Evolutionary conservation across 2,888 invertebrate genomes (phyloP), one percentile per base, ranked within the genome.

Genomic region (Baccha elongata): DNA sequence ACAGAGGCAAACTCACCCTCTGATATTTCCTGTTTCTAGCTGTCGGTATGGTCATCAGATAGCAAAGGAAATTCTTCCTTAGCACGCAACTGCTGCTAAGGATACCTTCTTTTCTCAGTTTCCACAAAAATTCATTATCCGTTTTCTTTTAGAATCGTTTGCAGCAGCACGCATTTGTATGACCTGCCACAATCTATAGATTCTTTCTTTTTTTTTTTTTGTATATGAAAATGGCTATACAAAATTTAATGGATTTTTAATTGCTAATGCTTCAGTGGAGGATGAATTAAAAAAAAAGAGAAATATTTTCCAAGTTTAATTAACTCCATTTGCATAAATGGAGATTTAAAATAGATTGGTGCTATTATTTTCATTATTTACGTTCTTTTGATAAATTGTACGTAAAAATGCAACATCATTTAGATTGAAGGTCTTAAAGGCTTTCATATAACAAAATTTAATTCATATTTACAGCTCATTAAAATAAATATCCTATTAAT

Each of bases 181-280:
- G 26, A 50, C 50, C 50, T 37, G 15, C 35, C 23, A 11, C 40
- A 23, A 55, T 37, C 21, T 19, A n/a, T n/a, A n/a, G n/a, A n/a
- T n/a, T n/a, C n/a, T n/a, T n/a, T n/a, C n/a, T n/a, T n/a, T n/a
- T n/a, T n/a, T n/a, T n/a, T 4, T 2, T 17, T 53, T 6, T 19
- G 17, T 13, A 15, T 21, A 15, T 2, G 23, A 13, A 58, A 21
- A 35, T 1, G 8, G 1, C 17, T 8, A 23, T 23, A 2, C 40
- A 21, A 58, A 35, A 37, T 40, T 40, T 58, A 58, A 58, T 26
- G 55, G 10, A 5, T 58, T 58, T 58, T 58, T 58, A 58, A 58
- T 58, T 58, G 40, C 40, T 10, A 13, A 8, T 5, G 11, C 29
- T 50, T 5, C 29, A 32, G 29, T 8, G 29, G 2, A 32, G 8